Conservation (phyloP, 35 echinoderm and acorn worm species). For the Apostichopus californicus region DNA sequence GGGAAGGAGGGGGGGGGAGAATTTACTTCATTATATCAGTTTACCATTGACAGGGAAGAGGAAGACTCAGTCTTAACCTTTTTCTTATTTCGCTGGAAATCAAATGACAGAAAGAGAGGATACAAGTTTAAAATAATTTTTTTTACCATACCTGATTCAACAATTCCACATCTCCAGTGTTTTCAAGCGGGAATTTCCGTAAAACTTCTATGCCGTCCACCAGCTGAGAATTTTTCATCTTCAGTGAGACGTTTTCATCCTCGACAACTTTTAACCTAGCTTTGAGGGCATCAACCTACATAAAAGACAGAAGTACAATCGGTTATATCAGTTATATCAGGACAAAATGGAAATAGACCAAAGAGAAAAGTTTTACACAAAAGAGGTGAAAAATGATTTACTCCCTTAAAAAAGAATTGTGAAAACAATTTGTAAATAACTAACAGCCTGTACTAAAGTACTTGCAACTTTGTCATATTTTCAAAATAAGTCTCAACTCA, state of each 20-base stretch:
- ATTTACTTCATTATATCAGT: too few relatives aligned
- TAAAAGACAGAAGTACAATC: background rate
- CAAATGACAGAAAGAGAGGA: background rate
- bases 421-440: too few relatives aligned
- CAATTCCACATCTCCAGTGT: constrained; percentile 59
- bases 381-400: too few relatives aligned
- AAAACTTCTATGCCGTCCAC: constrained; percentile 37
- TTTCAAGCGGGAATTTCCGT: constrained; percentile 59
- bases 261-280: constrained; percentile 59
- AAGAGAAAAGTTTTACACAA: background rate
- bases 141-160: constrained; percentile 30
- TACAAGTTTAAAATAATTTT: background rate
- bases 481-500: background rate
- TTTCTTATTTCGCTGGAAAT: too few relatives aligned
- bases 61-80: too few relatives aligned
- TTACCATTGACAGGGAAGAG: too few relatives aligned
- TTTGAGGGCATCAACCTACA: constrained; percentile 81
- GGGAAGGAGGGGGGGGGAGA: too few relatives aligned
- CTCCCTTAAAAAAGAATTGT: too few relatives aligned
- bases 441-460: too few relatives aligned
- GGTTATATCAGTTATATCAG: background rate
- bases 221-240: constrained; percentile 68
- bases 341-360: background rate
- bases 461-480: too few relatives aligned
- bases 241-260: constrained; percentile 53